phyloP scores from a whole-genome alignment of 2,888 invertebrate species.

The Ischnura elegans region DNA sequence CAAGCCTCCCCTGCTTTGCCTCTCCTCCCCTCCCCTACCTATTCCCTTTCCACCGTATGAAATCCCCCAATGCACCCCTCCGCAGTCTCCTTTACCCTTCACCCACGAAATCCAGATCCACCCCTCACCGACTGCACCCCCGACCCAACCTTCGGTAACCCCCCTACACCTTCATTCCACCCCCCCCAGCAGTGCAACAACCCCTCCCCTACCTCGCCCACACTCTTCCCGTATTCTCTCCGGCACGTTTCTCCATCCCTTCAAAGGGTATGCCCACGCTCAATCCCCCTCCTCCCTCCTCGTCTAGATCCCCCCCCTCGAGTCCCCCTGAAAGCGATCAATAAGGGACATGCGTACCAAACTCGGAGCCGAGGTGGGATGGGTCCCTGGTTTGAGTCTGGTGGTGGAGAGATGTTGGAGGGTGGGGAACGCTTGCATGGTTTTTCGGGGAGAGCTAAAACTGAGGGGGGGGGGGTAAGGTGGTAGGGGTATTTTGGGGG shows the following conservation, averaged over 20 bases:
- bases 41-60: background rate
- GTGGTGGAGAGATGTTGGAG: background rate
- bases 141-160: slow-evolving; percentile 1
- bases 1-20: slow-evolving; percentile 10
- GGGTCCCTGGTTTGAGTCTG: background rate
- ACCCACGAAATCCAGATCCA: background rate
- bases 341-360: slow-evolving; percentile 58
- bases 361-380: slow-evolving; percentile 32
- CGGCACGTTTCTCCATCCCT: background rate
- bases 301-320: background rate
- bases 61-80: background rate
- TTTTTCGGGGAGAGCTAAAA: background rate
- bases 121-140: background rate
- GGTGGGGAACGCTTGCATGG: background rate
- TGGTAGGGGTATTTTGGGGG: background rate
- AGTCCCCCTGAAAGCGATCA: slow-evolving; percentile 26
- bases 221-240: background rate
- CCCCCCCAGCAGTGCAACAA: background rate
- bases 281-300: background rate
- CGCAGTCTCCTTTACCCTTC: background rate
- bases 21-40: background rate
- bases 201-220: background rate
- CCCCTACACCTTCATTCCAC: slow-evolving; percentile 25
- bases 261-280: background rate
- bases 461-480: too few relatives aligned